Conservation (phyloP, 2,113 vertebrate genomes). For the Turnix velox region DNA sequence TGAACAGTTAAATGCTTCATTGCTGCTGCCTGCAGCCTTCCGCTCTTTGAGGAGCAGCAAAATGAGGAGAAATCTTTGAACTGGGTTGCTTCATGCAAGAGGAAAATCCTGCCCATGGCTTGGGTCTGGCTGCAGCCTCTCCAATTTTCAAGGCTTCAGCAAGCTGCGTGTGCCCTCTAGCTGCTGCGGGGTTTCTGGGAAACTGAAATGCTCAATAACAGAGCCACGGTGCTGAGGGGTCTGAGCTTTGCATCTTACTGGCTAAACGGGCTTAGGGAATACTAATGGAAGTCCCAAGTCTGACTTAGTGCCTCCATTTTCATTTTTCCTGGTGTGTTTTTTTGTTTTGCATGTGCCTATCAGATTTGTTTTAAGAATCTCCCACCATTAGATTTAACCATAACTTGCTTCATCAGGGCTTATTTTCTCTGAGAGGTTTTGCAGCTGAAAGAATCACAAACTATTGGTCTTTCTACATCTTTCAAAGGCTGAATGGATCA, state of each 20-base stretch:
- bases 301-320: not conserved
- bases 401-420: not conserved
- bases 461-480: not conserved
- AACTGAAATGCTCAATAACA: not conserved
- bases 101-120: not conserved
- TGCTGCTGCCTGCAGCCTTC: not conserved
- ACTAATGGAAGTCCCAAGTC: not conserved
- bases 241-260: not conserved
- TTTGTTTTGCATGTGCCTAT: not conserved
- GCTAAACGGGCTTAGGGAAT: not conserved
- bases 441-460: not conserved
- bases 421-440: not conserved
- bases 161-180: constrained; percentile 7
- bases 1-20: not conserved
- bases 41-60: not conserved
- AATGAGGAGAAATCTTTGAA: rapidly evolving
- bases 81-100: rapidly evolving
- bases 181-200: not conserved
- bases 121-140: not conserved
- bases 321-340: not conserved
- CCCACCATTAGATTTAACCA: rapidly evolving
- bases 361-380: not conserved
- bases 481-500: not conserved
- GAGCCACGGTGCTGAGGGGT: not conserved
- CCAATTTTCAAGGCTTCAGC: rapidly evolving